A percentile compares a stretch with the other conserved stretches of the same genome.
Conservation (phyloP, 2,797 vertebrate genomes). For the Platyrinchus mystaceus region DNA sequence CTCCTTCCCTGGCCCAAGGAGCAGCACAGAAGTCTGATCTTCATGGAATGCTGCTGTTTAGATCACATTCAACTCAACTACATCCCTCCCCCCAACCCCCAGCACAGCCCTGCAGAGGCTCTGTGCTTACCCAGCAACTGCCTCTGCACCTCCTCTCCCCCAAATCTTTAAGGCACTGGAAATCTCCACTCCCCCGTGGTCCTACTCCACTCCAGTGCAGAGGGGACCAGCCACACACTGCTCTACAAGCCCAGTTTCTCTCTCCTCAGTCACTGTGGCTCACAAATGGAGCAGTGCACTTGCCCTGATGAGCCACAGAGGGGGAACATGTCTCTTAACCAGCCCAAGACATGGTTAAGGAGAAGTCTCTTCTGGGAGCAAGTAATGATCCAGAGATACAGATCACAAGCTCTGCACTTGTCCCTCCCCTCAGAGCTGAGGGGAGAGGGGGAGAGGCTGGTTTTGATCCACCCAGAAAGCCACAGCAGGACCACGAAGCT, state of each 20-base stretch:
- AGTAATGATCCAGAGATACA: rapidly evolving
- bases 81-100: background rate
- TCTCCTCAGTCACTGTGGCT: background rate
- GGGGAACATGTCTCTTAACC: rapidly evolving
- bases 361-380: background rate
- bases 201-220: background rate
- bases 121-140: background rate
- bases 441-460: background rate
- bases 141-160: background rate
- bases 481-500: background rate
- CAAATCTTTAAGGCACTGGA: background rate
- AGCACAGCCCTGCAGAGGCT: background rate
- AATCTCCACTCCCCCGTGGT: background rate
- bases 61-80: rapidly evolving
- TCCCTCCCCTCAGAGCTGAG: background rate
- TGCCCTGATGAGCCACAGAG: background rate
- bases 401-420: background rate
- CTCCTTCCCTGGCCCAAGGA: background rate
- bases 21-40: background rate
- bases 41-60: background rate
- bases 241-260: background rate
- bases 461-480: background rate
- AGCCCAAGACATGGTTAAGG: background rate
- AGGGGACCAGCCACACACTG: background rate
- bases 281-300: background rate